Evolutionary conservation across 1,140 invertebrate species (phyloP).

Genomic region (Drosophila sp.): DNA sequence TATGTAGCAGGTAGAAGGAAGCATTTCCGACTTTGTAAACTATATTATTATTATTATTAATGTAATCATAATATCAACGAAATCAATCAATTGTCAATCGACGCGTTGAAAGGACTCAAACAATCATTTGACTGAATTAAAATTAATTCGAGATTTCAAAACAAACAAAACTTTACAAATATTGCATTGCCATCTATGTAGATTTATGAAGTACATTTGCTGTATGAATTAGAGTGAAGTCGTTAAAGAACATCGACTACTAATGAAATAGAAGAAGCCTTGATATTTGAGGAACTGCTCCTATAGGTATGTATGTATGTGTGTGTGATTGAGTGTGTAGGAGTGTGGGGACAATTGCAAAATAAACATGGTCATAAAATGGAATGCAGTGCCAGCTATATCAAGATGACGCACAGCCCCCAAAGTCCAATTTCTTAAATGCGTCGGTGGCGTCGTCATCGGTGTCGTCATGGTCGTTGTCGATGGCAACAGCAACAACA

Average conservation of each 20-base stretch:
- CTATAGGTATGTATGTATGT: constrained; percentile 34
- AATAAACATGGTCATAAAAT: constrained; percentile 49
- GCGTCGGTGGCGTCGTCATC: not conserved
- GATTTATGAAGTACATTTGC: not conserved
- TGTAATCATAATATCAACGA: no score
- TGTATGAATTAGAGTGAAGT: not conserved
- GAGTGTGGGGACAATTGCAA: constrained; percentile 34
- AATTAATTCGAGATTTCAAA: not conserved
- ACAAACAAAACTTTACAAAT: not conserved
- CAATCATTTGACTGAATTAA: no score
- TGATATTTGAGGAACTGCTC: constrained; percentile 40
- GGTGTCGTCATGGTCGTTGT: constrained; percentile 2
- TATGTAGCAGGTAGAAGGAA: no score
- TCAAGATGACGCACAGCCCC: constrained; percentile 18
- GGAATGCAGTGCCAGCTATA: constrained; percentile 55
- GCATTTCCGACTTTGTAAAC: no score
- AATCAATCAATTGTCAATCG: no score
- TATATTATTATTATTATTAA: no score
- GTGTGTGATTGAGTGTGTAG: constrained; percentile 34
- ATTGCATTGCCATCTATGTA: not conserved
- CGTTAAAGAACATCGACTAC: not conserved
- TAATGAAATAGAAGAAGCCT: constrained; percentile 33
- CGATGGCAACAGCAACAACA: constrained; percentile 22
- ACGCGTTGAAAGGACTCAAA: no score
- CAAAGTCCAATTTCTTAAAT: not conserved